Percentiles rank a stretch among this genome's conserved stretches.
phyloP scores from a whole-genome alignment of 2,113 vertebrate species.

The Spheniscus mendiculus region DNA sequence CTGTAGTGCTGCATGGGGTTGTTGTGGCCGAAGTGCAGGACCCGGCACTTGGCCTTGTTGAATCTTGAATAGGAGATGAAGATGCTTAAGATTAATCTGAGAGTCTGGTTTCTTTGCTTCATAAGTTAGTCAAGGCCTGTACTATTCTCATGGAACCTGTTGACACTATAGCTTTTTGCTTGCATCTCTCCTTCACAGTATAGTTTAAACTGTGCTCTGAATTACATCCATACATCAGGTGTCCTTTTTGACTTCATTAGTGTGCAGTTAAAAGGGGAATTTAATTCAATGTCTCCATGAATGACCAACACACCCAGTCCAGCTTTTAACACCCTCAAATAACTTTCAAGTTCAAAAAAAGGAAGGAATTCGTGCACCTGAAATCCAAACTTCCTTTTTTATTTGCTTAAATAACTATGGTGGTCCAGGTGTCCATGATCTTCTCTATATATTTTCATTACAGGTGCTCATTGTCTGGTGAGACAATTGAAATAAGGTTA shows the following conservation, averaged over 20 bases:
- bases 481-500: neutral
- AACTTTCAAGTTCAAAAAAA: neutral
- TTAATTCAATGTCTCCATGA: neutral
- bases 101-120: neutral
- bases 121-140: neutral
- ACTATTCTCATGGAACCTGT: neutral
- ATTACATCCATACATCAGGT: neutral
- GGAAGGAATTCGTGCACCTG: neutral
- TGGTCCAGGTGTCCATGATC: neutral
- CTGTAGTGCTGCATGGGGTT: no score
- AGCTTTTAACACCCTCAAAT: neutral
- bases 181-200: neutral
- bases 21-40: no score
- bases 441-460: neutral
- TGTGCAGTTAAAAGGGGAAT: neutral
- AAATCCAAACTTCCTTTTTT: neutral
- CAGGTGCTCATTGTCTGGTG: neutral
- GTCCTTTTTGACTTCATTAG: neutral
- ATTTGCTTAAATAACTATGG: neutral
- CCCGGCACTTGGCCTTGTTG: no score
- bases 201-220: neutral
- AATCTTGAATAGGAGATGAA: neutral
- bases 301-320: neutral
- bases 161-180: neutral
- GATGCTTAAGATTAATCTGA: neutral